A percentile compares a stretch with the other conserved stretches of the same genome.
Conservation (phyloP, 2,113 vertebrate species). For the Zosterops pallidus region DNA sequence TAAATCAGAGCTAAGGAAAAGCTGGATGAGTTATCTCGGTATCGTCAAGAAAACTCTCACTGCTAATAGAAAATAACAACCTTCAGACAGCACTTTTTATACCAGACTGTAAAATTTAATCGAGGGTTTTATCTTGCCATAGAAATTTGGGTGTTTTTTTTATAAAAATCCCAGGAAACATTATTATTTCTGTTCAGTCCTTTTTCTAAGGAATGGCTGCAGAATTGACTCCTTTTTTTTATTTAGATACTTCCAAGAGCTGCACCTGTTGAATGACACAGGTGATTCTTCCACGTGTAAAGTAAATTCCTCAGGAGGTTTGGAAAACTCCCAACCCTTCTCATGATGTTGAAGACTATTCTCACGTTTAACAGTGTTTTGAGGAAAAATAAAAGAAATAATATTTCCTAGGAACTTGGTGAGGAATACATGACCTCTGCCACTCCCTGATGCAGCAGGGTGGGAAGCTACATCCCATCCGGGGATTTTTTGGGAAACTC, state of each 20-base stretch:
- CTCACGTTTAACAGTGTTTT: not conserved
- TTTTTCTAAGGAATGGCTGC: not conserved
- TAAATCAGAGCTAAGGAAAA: not conserved
- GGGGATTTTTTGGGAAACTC: not conserved
- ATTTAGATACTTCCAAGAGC: not conserved
- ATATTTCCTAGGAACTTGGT: not conserved
- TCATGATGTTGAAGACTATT: not conserved
- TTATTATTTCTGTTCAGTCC: not conserved
- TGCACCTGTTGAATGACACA: not conserved
- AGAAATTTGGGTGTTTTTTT: not conserved
- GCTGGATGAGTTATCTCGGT: not conserved
- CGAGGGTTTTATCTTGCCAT: not conserved
- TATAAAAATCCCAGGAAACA: not conserved
- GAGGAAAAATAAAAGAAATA: not conserved
- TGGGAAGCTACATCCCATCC: not conserved
- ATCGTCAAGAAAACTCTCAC: not conserved
- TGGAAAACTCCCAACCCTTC: not conserved
- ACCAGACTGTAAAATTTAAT: slow-evolving; percentile 28
- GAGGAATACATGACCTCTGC: not conserved
- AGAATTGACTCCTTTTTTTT: not conserved
- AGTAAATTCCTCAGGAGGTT: not conserved
- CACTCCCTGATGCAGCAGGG: not conserved
- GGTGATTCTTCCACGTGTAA: not conserved
- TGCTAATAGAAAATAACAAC: slow-evolving; percentile 28
- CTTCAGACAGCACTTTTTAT: not conserved